Evolutionary conservation across 2,113 vertebrate genomes (phyloP).

Genomic region (Bungarus multicinctus): DNA sequence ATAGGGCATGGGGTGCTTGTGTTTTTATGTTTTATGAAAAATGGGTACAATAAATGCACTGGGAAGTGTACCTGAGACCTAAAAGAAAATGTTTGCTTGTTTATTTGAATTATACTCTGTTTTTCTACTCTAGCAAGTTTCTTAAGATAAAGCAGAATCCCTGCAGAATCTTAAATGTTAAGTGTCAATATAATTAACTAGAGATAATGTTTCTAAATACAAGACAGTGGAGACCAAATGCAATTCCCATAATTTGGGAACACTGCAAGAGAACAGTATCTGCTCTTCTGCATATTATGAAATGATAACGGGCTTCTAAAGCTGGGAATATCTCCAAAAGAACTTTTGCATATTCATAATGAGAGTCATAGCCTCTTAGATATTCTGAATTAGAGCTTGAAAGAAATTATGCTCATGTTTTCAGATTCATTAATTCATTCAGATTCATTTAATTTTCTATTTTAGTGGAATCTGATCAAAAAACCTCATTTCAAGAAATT

Average conservation of each 20-base stretch:
- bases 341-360: neutral
- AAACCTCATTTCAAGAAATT: conserved; percentile 88
- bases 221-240: neutral
- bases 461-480: conserved; percentile 93
- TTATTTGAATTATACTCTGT: neutral
- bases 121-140: neutral
- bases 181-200: neutral
- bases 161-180: neutral
- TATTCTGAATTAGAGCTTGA: neutral
- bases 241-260: neutral
- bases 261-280: neutral
- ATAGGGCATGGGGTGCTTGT: neutral
- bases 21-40: neutral
- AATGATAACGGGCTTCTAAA: neutral
- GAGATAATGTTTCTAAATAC: neutral
- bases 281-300: neutral
- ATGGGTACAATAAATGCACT: neutral
- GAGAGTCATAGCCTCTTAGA: neutral
- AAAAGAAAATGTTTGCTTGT: neutral
- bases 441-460: conserved; percentile 26
- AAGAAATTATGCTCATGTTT: neutral
- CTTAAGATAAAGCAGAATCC: neutral
- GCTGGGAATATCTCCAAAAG: neutral
- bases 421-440: neutral
- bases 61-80: neutral